phyloP scores from a whole-genome alignment of 2,797 vertebrate genomes.

The Corythornis leucogaster region DNA sequence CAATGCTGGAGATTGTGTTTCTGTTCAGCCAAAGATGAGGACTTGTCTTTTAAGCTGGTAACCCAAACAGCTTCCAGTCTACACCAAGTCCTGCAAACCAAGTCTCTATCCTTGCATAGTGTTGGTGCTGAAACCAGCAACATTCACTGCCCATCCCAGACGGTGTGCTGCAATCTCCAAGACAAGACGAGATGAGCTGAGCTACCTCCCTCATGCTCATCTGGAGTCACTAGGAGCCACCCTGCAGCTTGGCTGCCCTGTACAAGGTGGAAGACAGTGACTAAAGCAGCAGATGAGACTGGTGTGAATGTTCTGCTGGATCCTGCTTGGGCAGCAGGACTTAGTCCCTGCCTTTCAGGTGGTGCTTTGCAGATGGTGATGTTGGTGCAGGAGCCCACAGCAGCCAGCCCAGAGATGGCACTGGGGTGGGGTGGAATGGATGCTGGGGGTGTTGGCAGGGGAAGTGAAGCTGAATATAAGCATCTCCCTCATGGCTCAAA shows the following conservation, averaged over 20 bases:
- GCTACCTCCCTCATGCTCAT: not conserved
- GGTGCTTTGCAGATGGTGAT: not conserved
- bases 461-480: not conserved
- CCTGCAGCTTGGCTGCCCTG: not conserved
- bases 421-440: not conserved
- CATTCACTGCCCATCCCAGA: not conserved
- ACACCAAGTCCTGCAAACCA: not conserved
- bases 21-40: not conserved
- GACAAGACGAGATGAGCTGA: not conserved
- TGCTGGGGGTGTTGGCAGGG: not conserved
- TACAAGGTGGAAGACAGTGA: not conserved
- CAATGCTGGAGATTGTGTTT: not conserved
- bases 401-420: not conserved
- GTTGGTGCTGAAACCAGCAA: not conserved
- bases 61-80: not conserved
- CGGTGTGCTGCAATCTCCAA: not conserved
- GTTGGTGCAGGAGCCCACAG: not conserved
- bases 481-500: not conserved
- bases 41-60: not conserved
- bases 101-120: not conserved
- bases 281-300: not conserved
- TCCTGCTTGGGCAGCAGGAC: not conserved
- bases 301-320: not conserved
- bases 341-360: not conserved
- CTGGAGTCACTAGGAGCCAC: not conserved